phyloP scores from a whole-genome alignment of 2,888 invertebrate genomes.

The Caenorhabditis doughertyi region DNA sequence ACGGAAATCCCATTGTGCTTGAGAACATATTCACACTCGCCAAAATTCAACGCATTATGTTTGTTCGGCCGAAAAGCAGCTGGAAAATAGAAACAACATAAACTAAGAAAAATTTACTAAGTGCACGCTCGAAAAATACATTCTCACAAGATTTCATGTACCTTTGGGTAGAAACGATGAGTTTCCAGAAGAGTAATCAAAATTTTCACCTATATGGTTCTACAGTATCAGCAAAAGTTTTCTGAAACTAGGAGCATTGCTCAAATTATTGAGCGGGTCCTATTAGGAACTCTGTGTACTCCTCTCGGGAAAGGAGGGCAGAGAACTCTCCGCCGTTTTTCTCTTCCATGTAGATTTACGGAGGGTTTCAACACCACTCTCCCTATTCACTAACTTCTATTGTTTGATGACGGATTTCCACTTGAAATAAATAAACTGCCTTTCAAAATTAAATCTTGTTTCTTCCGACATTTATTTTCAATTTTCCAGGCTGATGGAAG shows the following conservation, averaged over 20 bases:
- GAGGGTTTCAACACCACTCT: background rate
- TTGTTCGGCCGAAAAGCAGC: slow-evolving; percentile 42
- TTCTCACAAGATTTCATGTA: background rate
- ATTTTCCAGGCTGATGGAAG: slow-evolving; percentile 75
- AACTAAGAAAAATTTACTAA: background rate
- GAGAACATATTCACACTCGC: slow-evolving; percentile 62
- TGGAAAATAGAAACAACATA: slow-evolving; percentile 11
- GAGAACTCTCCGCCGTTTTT: background rate
- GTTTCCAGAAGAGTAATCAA: no score
- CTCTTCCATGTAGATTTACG: slow-evolving; percentile 47
- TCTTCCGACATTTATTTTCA: no score
- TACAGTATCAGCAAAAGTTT: slow-evolving; percentile 39
- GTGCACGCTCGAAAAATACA: background rate
- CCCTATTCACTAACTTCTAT: slow-evolving; percentile 3
- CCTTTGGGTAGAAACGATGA: background rate
- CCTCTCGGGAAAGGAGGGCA: slow-evolving; percentile 41
- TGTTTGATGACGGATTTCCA: slow-evolving; percentile 29
- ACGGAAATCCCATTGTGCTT: slow-evolving; percentile 67
- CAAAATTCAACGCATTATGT: slow-evolving; percentile 43
- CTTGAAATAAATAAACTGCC: slow-evolving; percentile 2
- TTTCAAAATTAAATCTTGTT: background rate
- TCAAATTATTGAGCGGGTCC: slow-evolving; percentile 46
- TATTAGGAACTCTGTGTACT: slow-evolving; percentile 27
- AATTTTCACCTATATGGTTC: background rate
- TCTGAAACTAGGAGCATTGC: slow-evolving; percentile 28